Percentiles rank a stretch among this genome's conserved stretches.
These are phyloP conservation scores for Agonopterix alstromeriana DNA, from an alignment of 2,888 invertebrate species.

Conservation along the genomic window DNA sequence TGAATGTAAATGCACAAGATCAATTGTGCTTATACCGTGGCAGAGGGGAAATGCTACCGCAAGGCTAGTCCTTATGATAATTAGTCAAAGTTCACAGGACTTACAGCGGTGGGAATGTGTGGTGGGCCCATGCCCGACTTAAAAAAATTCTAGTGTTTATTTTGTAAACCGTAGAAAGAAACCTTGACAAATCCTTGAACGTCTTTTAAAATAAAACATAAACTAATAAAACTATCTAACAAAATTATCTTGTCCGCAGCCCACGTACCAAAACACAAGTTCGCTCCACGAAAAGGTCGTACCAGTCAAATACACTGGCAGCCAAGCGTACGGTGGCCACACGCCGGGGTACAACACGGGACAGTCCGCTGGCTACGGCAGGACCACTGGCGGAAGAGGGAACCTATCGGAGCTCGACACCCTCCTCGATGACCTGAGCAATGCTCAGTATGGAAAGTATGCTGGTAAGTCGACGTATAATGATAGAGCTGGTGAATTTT, in stretches of 20 bases:
- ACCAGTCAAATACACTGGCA: slow-evolving; percentile 56
- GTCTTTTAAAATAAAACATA: not conserved
- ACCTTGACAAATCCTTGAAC: too few species aligned
- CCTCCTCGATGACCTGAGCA: slow-evolving; percentile 93
- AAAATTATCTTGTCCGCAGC: slow-evolving; percentile 63
- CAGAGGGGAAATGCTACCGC: too few species aligned
- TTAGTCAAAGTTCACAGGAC: too few species aligned
- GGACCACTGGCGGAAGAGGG: slow-evolving; percentile 59
- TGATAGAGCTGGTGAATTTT: slow-evolving; percentile 51
- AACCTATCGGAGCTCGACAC: slow-evolving; percentile 95
- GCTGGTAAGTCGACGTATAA: slow-evolving; percentile 44
- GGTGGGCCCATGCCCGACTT: too few species aligned
- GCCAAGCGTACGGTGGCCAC: slow-evolving; percentile 32
- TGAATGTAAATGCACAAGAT: too few species aligned
- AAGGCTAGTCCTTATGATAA: too few species aligned
- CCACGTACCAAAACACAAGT: slow-evolving; percentile 79
- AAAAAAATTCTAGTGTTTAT: too few species aligned
- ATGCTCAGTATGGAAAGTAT: slow-evolving; percentile 77
- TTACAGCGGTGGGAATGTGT: too few species aligned
- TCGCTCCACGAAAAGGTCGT: slow-evolving; percentile 63
- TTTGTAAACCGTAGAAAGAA: too few species aligned
- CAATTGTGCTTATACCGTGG: too few species aligned
- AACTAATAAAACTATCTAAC: not conserved
- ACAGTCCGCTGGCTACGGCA: slow-evolving; percentile 42
- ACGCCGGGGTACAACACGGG: slow-evolving; percentile 32